phyloP scores from a whole-genome alignment of 2,888 invertebrate genomes.

The Pristionchus entomophagus region DNA sequence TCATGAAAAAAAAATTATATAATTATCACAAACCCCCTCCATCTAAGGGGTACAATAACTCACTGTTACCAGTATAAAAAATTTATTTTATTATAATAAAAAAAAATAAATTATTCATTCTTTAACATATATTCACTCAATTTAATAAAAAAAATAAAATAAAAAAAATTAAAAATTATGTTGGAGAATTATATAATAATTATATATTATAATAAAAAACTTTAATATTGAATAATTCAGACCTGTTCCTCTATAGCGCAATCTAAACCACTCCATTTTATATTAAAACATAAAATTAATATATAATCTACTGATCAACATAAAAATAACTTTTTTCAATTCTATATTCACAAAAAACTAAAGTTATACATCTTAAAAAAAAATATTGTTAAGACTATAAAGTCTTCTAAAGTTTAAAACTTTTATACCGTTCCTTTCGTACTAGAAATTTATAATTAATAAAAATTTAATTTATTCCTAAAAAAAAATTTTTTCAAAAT shows the following conservation, averaged over 20 bases:
- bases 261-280: conserved; percentile 64
- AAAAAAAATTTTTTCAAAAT: no score
- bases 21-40: no score
- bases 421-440: conserved; percentile 66
- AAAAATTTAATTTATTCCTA: conserved; percentile 53
- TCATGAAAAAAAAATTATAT: no score
- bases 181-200: conserved; percentile 71
- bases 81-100: no score
- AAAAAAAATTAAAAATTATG: conserved; percentile 74
- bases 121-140: no score
- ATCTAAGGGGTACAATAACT: no score
- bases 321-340: conserved; percentile 57
- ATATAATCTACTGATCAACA: no score
- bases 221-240: conserved; percentile 53
- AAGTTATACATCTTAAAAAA: conserved; percentile 63
- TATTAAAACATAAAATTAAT: conserved; percentile 60
- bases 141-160: conserved; percentile 75
- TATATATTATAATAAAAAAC: conserved; percentile 42
- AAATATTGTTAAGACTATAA: conserved; percentile 56
- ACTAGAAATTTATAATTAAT: conserved; percentile 59
- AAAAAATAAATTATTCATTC: no score
- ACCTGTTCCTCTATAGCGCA: no score
- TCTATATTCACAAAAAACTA: conserved; percentile 66
- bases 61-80: no score
- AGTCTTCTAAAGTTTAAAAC: conserved; percentile 61